Base-by-base conservation (phyloP, 2,113 vertebrate species). In the Bujurquina vittata region DNA sequence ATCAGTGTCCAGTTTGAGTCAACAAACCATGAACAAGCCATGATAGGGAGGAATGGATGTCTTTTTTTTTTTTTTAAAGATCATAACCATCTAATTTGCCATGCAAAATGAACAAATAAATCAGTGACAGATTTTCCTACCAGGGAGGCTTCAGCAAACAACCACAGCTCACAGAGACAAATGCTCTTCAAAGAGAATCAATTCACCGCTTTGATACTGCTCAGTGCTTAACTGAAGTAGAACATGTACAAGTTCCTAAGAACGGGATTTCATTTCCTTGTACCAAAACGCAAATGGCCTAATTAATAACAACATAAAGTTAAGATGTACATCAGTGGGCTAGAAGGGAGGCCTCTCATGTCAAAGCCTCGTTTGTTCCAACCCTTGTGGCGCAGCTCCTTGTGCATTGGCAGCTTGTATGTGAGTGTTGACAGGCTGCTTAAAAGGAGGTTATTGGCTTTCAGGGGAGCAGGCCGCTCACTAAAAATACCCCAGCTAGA, bases 401-500 rank as follows among this genome's bases (percentile, higher is more conserved):
- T 61, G 31, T 63, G 67, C 15, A 79, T 22, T 46, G 60, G 23
- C 46, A 58, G 65, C 23, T 18, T 61, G 52, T 77, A 35, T 79
- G 76, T 59, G 56, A 57, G 63, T 77, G 54, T 79, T 59, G 67
- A 86, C 76, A 57, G 82, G 63, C 77, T 82, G 33, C 79, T 75
- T 59, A 67, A 83, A 93, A 93, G 59, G 40, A 92, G 92, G 92
- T 94, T 90, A 86, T 29, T 87, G 62, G 84, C 86, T 91, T 87
- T 85, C 86, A 89, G 83, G 86, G 89, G 88, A 89, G 74, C 43
- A 20, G 22, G 56, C 62, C 61, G 23, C 56, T 18, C 65, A 78
- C 85, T 90, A 93, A 91, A 93, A 93, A 92, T 92, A 92, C 60
- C 75, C 61, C 15, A n/a, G 62, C 49, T 67, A 52, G 56, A 90